Base-by-base conservation (phyloP, 2,797 vertebrate genomes). In the Zalophus californianus region DNA sequence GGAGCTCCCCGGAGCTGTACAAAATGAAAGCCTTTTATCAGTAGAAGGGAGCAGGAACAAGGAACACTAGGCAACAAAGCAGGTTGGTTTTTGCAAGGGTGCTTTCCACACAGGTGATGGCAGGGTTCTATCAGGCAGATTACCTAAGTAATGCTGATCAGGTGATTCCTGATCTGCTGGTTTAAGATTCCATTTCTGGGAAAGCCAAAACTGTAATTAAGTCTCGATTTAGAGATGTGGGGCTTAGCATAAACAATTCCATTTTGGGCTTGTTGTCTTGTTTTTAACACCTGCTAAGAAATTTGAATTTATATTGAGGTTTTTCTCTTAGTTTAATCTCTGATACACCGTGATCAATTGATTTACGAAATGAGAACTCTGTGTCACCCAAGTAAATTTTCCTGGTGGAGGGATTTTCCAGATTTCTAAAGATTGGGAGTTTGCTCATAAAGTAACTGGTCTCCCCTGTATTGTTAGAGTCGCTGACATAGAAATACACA, bases 341-440 rank as follows among this genome's bases (percentile, higher is more conserved):
- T 25, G 44, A 79, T 84, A 52, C 2, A 52, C 4, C 0, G 2
- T 18, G 5, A 84, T 85, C 48, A 20, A 21, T 29, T 85, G 62
- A 25, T 95, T 82, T 95, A 41, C 16, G 62, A 87, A 86, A 75
- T 18, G 56, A 90, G 29, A 78, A 78, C 16, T 93, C 73, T 32
- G 27, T 87, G n/a, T 86, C 48, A 25, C 7, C 10, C 27, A 60
- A 38, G 38, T 70, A 50, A 97, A 92, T 97, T 78, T 91, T 96
- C 54, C 82, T 64, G 29, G n/a, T 58, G 44, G 48, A 77, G 23
- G 92, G 48, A 90, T 72, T 90, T 66, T 78, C 60, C 66, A 90
- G 79, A 73, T 94, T 95, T 91, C 88, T 90, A 89, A 96, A 86
- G 78, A 56, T 66, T 21, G 25, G 38, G 14, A 86, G 18, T 78